Evolutionary conservation across 2,888 invertebrate genomes (phyloP).

Genomic region (Latheticus oryzae): DNA sequence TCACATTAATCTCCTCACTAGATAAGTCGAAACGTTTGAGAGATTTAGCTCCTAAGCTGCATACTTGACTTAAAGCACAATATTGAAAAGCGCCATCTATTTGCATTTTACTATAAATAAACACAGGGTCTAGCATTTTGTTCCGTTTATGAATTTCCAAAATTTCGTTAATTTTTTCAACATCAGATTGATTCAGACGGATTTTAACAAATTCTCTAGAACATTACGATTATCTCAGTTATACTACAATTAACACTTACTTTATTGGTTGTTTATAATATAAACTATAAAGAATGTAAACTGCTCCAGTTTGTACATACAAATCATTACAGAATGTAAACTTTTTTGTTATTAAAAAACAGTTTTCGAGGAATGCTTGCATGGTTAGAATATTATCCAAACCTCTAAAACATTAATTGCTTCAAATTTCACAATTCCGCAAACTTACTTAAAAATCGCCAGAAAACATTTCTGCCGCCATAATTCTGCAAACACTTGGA

Average conservation of each 20-base stretch:
- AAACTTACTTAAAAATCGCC: slow-evolving; percentile 54
- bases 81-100: slow-evolving; percentile 55
- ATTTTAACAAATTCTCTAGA: slow-evolving; percentile 55
- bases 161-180: slow-evolving; percentile 49
- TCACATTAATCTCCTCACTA: slow-evolving; percentile 48
- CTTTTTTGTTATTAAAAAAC: slow-evolving; percentile 53
- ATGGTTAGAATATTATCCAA: slow-evolving; percentile 48
- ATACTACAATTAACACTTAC: slow-evolving; percentile 47
- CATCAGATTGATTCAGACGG: slow-evolving; percentile 54
- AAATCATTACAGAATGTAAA: slow-evolving; percentile 51
- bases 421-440: background rate
- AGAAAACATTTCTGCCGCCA: slow-evolving; percentile 55
- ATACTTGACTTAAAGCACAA: slow-evolving; percentile 48
- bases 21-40: slow-evolving; percentile 43
- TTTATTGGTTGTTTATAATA: slow-evolving; percentile 60
- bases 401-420: slow-evolving; percentile 48
- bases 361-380: slow-evolving; percentile 51
- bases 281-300: slow-evolving; percentile 58
- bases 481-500: slow-evolving; percentile 50
- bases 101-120: slow-evolving; percentile 55
- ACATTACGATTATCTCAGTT: slow-evolving; percentile 31
- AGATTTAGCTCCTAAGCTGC: slow-evolving; percentile 49
- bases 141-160: slow-evolving; percentile 47
- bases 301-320: slow-evolving; percentile 55
- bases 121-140: slow-evolving; percentile 50